Conservation (phyloP, 2,797 vertebrate species). For the Hafferia zeledoni region DNA sequence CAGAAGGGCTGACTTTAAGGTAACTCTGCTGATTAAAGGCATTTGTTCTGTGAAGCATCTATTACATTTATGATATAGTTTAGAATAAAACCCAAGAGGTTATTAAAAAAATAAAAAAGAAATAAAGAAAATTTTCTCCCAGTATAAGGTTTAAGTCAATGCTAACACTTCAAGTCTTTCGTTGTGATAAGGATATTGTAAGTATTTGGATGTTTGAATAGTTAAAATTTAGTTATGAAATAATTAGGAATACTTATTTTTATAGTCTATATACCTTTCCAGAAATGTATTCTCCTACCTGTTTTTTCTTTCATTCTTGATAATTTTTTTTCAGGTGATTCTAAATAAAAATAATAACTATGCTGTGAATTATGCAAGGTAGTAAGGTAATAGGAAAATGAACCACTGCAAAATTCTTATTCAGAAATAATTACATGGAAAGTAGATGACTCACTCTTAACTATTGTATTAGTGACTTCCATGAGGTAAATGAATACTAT, state of each 20-base stretch:
- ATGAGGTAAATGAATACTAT: neutral
- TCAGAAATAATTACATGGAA: neutral
- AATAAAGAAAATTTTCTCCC: neutral
- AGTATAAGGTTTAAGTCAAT: neutral
- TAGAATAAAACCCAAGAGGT: neutral
- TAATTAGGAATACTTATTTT: neutral
- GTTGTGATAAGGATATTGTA: neutral
- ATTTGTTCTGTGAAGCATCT: neutral
- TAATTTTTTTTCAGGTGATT: neutral
- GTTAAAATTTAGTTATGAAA: neutral
- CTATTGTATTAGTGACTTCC: neutral
- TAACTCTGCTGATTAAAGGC: neutral
- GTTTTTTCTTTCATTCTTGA: neutral
- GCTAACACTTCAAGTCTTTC: neutral
- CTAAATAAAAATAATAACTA: neutral
- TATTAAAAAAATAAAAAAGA: neutral
- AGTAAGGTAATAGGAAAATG: neutral
- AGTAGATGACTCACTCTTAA: neutral
- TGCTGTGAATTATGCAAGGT: neutral
- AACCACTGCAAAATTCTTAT: neutral
- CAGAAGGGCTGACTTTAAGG: neutral
- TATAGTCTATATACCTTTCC: neutral
- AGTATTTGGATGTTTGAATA: neutral
- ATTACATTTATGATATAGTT: neutral
- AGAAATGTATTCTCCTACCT: neutral